phyloP scores from a whole-genome alignment of 2,888 invertebrate genomes.

The Drosophila vallismaia region DNA sequence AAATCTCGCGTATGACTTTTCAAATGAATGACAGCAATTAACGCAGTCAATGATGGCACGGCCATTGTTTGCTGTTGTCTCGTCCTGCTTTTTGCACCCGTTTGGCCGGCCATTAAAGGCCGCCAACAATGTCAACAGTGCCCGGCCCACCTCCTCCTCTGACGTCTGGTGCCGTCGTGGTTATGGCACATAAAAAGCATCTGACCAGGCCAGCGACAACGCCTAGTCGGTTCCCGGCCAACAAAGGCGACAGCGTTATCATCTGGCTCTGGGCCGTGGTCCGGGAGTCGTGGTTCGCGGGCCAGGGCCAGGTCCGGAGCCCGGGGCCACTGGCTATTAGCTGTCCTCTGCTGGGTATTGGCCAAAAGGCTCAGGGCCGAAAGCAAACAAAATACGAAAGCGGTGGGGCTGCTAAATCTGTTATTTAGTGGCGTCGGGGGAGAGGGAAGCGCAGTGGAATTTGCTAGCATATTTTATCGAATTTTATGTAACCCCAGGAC shows the following conservation, averaged over 20 bases:
- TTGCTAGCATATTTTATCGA: slow-evolving; percentile 50
- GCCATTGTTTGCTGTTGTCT: slow-evolving; percentile 61
- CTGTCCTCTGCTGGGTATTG: slow-evolving; percentile 7
- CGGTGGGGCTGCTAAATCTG: slow-evolving; percentile 69
- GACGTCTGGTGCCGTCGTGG: slow-evolving; percentile 28
- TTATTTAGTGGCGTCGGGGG: slow-evolving; percentile 72
- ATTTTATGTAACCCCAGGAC: slow-evolving; percentile 22
- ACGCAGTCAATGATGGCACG: slow-evolving; percentile 72
- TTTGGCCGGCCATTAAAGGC: slow-evolving; percentile 62
- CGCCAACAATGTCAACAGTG: slow-evolving; percentile 33
- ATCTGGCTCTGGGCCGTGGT: slow-evolving; percentile 10
- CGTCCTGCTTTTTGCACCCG: slow-evolving; percentile 28
- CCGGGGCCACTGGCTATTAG: slow-evolving; percentile 2
- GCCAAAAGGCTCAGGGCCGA: slow-evolving; percentile 42
- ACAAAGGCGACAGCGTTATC: slow-evolving; percentile 54
- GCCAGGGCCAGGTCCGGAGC: background rate
- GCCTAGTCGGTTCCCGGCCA: slow-evolving; percentile 33
- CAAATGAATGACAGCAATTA: slow-evolving; percentile 79
- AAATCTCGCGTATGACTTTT: slow-evolving; percentile 71
- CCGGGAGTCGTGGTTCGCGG: no score
- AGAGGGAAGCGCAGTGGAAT: slow-evolving; percentile 34
- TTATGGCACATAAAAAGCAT: slow-evolving; percentile 67
- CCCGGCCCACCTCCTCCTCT: background rate
- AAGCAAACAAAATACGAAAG: slow-evolving; percentile 62
- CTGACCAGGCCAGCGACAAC: slow-evolving; percentile 20